phyloP scores from a whole-genome alignment of 1,140 invertebrate species.

The Calycopis cecrops region DNA sequence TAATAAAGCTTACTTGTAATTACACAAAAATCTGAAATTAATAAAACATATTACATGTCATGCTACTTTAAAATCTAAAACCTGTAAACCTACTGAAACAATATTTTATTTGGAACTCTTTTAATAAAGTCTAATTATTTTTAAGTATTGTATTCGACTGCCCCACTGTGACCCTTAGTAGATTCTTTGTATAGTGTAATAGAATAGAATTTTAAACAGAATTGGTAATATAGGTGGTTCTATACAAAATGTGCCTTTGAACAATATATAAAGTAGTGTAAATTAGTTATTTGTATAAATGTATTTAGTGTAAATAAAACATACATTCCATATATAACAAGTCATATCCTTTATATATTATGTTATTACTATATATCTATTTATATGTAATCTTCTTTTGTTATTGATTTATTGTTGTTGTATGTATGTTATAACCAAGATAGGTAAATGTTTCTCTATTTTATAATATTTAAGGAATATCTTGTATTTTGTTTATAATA shows the following conservation, averaged over 20 bases:
- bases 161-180: background rate
- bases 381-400: background rate
- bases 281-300: conserved; percentile 45
- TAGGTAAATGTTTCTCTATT: too few relatives aligned
- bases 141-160: background rate
- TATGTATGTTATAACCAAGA: background rate
- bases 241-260: conserved; percentile 69
- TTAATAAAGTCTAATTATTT: too few relatives aligned
- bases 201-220: conserved; percentile 29
- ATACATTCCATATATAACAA: conserved; percentile 36
- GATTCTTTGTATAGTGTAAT: conserved; percentile 22
- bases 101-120: too few relatives aligned
- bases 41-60: too few relatives aligned
- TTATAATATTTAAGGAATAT: too few relatives aligned
- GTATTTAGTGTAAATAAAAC: conserved; percentile 50
- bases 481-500: too few relatives aligned
- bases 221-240: conserved; percentile 42
- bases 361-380: background rate
- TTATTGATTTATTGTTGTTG: background rate
- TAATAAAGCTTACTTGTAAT: too few relatives aligned
- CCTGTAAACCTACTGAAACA: too few relatives aligned
- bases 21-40: too few relatives aligned
- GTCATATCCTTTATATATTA: conserved; percentile 5
- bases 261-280: conserved; percentile 53
- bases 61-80: too few relatives aligned